Evolutionary conservation across 2,888 invertebrate species (phyloP).

Genomic region (Drosophila anomalipes): DNA sequence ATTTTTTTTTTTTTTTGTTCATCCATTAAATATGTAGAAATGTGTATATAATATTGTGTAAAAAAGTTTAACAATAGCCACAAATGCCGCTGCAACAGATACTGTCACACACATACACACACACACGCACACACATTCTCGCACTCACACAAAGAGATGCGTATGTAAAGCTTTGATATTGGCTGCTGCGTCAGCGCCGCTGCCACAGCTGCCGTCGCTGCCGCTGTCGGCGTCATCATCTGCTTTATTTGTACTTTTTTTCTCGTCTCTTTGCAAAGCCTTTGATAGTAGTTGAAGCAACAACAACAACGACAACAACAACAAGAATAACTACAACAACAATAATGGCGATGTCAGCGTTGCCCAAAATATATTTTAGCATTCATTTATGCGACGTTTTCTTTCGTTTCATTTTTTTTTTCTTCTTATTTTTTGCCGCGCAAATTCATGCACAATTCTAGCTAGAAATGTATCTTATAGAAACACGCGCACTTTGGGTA

Average conservation of each 20-base stretch:
- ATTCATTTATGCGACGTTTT: constrained; percentile 75
- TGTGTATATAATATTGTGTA: constrained; percentile 32
- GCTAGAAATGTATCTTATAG: constrained; percentile 73
- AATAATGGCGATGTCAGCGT: constrained; percentile 50
- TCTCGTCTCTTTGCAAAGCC: constrained; percentile 55
- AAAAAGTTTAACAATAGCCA: constrained; percentile 46
- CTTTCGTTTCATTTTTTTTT: constrained; percentile 15
- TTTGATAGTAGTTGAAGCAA: constrained; percentile 69
- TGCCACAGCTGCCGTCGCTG: constrained; percentile 38
- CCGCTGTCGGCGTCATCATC: constrained; percentile 51
- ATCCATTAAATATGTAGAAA: constrained; percentile 19
- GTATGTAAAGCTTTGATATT: constrained; percentile 40
- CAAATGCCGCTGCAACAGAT: constrained; percentile 53
- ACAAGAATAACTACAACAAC: constrained; percentile 55
- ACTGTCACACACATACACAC: constrained; percentile 11
- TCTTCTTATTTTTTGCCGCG: constrained; percentile 63
- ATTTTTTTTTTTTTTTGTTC: constrained; percentile 23
- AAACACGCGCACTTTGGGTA: constrained; percentile 65
- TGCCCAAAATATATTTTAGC: constrained; percentile 72
- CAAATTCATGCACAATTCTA: constrained; percentile 57
- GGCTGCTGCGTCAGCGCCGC: constrained; percentile 35
- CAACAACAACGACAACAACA: constrained; percentile 60
- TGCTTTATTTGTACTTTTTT: constrained; percentile 55
- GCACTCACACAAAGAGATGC: constrained; percentile 7
- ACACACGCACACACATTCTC: constrained; percentile 8